Conservation (phyloP, 1,140 invertebrate species). For the Diabrotica undecimpunctata region DNA sequence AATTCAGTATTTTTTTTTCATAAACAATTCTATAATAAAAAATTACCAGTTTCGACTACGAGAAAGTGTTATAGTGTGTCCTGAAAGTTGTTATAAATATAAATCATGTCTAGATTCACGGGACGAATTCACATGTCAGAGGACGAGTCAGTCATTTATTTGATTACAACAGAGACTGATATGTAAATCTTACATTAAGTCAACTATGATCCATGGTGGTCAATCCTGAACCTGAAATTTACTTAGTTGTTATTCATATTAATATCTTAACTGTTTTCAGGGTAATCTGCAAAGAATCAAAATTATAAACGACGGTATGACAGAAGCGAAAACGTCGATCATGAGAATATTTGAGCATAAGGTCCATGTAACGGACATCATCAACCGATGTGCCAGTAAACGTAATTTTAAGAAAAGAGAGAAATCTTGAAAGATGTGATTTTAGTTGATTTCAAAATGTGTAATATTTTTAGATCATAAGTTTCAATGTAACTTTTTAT, state of each 20-base stretch:
- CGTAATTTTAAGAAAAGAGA: slow-evolving; percentile 85
- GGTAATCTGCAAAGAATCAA: slow-evolving; percentile 93
- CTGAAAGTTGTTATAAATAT: no score
- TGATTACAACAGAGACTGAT: no score
- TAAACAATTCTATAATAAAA: no score
- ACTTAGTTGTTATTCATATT: background rate
- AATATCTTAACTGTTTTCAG: slow-evolving; percentile 48
- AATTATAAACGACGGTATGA: slow-evolving; percentile 87
- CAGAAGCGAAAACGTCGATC: slow-evolving; percentile 80
- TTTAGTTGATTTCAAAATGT: slow-evolving; percentile 3
- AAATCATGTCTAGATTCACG: no score
- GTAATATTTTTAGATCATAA: background rate
- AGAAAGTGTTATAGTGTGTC: no score
- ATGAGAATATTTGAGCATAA: slow-evolving; percentile 91
- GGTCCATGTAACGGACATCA: slow-evolving; percentile 79
- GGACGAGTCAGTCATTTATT: no score
- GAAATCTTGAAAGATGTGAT: slow-evolving; percentile 49
- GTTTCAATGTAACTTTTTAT: slow-evolving; percentile 7
- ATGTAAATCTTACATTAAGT: no score
- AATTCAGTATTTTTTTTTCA: no score
- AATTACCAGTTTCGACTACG: no score
- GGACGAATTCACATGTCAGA: no score
- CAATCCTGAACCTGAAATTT: no score
- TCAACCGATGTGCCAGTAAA: slow-evolving; percentile 85
- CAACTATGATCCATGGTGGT: no score